phyloP scores from a whole-genome alignment of 1,140 invertebrate genomes.

The Lycorma delicatula region DNA sequence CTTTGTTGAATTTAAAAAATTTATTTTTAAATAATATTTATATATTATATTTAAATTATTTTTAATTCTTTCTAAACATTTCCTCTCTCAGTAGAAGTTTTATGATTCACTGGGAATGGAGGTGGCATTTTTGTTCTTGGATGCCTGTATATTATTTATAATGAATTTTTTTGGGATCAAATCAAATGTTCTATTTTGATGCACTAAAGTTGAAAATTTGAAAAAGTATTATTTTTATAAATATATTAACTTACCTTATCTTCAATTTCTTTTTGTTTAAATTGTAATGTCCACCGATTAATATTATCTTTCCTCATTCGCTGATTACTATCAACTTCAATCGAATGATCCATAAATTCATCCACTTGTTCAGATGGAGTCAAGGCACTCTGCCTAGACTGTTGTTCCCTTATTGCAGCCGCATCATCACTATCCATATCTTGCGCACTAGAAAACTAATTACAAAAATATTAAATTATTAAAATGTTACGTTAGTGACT shows the following conservation, averaged over 20 bases:
- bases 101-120: too few species aligned
- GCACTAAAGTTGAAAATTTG: background rate
- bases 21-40: too few species aligned
- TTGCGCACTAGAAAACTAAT: conserved; percentile 43
- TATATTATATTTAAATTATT: too few species aligned
- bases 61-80: too few species aligned
- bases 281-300: conserved; percentile 74
- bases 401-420: background rate
- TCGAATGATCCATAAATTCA: conserved; percentile 78
- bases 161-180: too few species aligned
- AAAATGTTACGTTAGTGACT: too few species aligned
- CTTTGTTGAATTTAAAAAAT: too few species aligned
- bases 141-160: too few species aligned
- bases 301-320: conserved; percentile 82
- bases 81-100: too few species aligned
- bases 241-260: conserved; percentile 47
- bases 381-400: conserved; percentile 20
- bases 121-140: too few species aligned
- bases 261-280: conserved; percentile 65
- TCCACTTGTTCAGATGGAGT: conserved; percentile 59
- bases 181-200: background rate
- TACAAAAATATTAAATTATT: too few species aligned
- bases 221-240: too few species aligned
- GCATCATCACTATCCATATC: conserved; percentile 36
- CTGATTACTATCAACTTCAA: conserved; percentile 89